phyloP scores from a whole-genome alignment of 2,113 vertebrate species.

The Tyto alba region DNA sequence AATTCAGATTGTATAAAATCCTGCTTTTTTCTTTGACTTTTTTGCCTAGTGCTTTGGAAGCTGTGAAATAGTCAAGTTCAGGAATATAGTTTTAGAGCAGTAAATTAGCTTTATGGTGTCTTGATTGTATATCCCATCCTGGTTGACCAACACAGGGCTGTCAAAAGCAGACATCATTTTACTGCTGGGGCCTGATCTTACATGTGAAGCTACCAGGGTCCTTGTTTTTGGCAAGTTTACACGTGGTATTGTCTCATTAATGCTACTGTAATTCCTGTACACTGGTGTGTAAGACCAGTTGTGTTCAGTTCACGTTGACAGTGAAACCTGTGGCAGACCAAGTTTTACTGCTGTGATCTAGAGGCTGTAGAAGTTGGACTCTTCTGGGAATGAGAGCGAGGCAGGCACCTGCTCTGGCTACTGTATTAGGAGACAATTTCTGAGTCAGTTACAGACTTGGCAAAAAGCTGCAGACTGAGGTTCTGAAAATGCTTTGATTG shows the following conservation, averaged over 20 bases:
- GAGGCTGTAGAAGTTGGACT: neutral
- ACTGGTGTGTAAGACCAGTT: too few species aligned
- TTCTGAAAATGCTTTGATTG: slow-evolving; percentile 24
- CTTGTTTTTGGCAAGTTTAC: neutral
- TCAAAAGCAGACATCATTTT: neutral
- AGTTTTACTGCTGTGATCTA: neutral
- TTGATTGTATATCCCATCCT: neutral
- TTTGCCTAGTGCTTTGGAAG: neutral
- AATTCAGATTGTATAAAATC: neutral
- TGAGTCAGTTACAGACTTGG: neutral
- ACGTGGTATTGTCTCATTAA: neutral
- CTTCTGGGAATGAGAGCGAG: neutral
- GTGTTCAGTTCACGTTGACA: neutral
- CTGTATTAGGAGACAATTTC: neutral
- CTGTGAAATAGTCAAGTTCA: neutral
- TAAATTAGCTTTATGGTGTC: neutral
- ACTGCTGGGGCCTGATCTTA: neutral
- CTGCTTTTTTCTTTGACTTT: neutral
- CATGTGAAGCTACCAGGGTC: neutral
- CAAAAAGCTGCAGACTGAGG: neutral
- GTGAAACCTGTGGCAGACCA: neutral
- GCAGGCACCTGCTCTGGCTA: neutral
- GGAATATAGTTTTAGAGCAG: neutral
- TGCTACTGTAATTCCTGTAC: neutral
- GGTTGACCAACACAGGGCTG: neutral